A percentile compares a stretch with the other conserved stretches of the same genome.
Conservation (phyloP, 1,140 invertebrate genomes). For the Hestina assimilis region DNA sequence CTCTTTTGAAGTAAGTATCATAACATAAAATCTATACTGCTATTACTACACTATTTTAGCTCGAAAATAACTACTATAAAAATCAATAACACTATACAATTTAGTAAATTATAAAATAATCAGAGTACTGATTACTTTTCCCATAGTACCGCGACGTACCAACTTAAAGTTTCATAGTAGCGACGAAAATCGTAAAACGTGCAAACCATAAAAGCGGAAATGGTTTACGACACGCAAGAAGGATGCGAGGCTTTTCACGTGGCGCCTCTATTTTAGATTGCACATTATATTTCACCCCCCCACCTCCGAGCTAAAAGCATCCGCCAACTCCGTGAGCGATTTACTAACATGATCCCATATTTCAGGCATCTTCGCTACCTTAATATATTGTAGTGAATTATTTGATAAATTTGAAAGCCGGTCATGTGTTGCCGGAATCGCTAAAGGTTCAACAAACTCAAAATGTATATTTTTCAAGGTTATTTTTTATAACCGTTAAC, state of each 20-base stretch:
- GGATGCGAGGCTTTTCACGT: conserved; percentile 44
- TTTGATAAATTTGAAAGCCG: neutral
- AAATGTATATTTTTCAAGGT: too few relatives aligned
- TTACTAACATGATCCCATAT: neutral
- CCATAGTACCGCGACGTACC: conserved; percentile 38
- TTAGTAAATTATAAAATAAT: conserved; percentile 29
- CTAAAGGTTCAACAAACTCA: too few relatives aligned
- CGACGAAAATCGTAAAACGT: conserved; percentile 51
- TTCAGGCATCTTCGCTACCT: neutral
- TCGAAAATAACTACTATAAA: too few relatives aligned
- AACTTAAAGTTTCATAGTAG: conserved; percentile 41
- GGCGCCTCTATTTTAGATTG: conserved; percentile 48
- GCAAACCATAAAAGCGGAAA: conserved; percentile 56
- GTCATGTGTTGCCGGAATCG: neutral
- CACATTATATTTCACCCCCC: conserved; percentile 52
- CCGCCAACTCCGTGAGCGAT: neutral
- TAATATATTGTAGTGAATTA: too few relatives aligned
- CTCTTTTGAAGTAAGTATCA: too few relatives aligned
- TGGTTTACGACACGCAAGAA: conserved; percentile 56
- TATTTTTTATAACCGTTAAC: too few relatives aligned
- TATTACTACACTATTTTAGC: too few relatives aligned
- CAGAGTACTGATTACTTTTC: conserved; percentile 20
- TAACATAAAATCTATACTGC: too few relatives aligned
- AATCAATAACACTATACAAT: too few relatives aligned
- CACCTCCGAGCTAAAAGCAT: conserved; percentile 17